Evolutionary conservation across 2,888 invertebrate genomes (phyloP).

Genomic region (Cephus pygmeus): DNA sequence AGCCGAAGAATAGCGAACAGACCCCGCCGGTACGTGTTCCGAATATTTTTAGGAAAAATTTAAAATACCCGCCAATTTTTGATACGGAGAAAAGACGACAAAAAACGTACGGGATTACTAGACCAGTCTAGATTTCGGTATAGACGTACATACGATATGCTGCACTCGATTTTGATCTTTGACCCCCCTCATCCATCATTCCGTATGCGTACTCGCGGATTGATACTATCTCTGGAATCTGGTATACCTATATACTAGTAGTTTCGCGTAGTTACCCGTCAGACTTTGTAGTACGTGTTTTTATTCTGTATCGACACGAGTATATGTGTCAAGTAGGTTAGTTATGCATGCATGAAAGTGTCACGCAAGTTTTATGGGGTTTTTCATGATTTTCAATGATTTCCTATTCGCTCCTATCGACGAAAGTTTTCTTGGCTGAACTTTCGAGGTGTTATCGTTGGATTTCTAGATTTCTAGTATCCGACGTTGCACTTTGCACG

Average conservation of each 20-base stretch:
- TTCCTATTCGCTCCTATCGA: background rate
- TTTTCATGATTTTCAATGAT: background rate
- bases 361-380: background rate
- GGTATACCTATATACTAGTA: background rate
- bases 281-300: background rate
- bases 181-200: background rate
- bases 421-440: background rate
- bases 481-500: background rate
- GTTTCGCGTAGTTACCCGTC: background rate
- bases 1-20: background rate
- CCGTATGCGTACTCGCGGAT: background rate
- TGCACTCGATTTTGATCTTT: background rate
- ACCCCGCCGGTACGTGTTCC: background rate
- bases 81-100: background rate
- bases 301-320: background rate
- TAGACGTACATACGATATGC: background rate
- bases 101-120: background rate
- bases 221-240: background rate
- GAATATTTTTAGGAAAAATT: background rate
- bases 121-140: background rate
- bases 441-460: background rate
- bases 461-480: background rate
- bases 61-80: background rate
- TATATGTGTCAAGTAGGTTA: background rate
- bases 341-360: background rate